Evolutionary conservation across 2,797 vertebrate genomes (phyloP).

Genomic region (Eurystomus glaucurus): DNA sequence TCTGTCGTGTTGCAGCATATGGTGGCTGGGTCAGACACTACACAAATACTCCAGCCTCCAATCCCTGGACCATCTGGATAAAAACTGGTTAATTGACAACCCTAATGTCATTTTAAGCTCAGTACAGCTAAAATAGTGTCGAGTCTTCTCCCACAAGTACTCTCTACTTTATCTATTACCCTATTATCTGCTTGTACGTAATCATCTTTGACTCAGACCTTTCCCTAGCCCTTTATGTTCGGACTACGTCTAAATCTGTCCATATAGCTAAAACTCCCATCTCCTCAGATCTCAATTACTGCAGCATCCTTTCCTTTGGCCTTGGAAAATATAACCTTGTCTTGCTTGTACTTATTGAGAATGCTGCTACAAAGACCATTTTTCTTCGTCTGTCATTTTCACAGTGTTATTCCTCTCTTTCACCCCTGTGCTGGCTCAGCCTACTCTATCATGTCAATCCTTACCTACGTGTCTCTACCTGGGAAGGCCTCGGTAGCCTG

Average conservation of each 20-base stretch:
- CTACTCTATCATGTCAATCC: neutral
- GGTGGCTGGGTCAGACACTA: neutral
- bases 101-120: conserved; percentile 58
- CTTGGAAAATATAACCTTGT: conserved; percentile 65
- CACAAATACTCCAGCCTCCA: conserved; percentile 18
- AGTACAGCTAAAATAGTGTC: conserved; percentile 5
- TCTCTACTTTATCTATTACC: conserved; percentile 8
- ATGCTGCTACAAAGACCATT: neutral
- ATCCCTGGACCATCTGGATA: conserved; percentile 61
- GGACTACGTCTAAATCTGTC: conserved; percentile 30
- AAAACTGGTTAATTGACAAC: conserved; percentile 63
- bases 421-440: neutral
- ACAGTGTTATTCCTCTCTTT: neutral
- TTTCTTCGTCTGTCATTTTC: conserved; percentile 52
- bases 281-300: conserved; percentile 59
- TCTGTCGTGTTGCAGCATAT: neutral
- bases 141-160: conserved; percentile 37
- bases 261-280: neutral
- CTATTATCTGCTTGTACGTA: conserved; percentile 28
- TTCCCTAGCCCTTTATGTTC: conserved; percentile 37
- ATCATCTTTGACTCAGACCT: conserved; percentile 67
- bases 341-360: conserved; percentile 7
- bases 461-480: neutral
- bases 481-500: neutral
- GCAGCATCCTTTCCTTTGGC: conserved; percentile 41